Base-by-base conservation (phyloP, 2,113 vertebrate species). In the Pipra filicauda region DNA sequence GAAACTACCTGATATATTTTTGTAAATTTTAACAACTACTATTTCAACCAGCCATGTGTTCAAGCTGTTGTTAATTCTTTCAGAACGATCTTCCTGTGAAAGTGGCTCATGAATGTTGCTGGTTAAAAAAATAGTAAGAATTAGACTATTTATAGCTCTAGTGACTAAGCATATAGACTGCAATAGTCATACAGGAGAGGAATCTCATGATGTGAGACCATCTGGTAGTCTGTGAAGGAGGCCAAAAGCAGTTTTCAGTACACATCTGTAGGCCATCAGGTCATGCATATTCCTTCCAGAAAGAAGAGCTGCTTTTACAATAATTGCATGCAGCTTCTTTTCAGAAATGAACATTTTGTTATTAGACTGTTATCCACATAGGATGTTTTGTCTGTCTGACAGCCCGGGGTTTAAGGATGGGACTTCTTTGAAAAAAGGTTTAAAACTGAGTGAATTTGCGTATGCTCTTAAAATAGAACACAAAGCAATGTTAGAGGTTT, bases 71-170 rank as follows among this genome's bases (percentile, higher is more conserved):
- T 3, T 84, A 44, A 77, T 70, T 44, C 57, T 26, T 54, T 49
- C 23, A 81, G 66, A 54, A 35, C 67, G 14, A 61, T 49, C 57
- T 51, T 62, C 19, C 21, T 80, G 26, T 73, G 31, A 46, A 91
- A 91, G 19, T 6, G 13, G 21, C 16, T 51, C 27, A 78, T 69
- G 17, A 62, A 67, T 64, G 24, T 26, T 74, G 11, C 21, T 79
- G 18, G 23, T 46, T 49, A 84, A 59, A 75, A 48, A 46, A 30
- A 16, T 4, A 51, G 57, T 27, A 74, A 33, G 6, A 67, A 44
- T 72, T 72, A 31, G 35, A 39, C 65, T 97, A 96, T 97, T 97
- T 96, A 87, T 97, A 97, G 86, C 55, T 81, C 14, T 57, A 66
- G 26, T 93, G 96, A 97, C 83, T 95, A 69, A 96, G 82, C 84